These are phyloP conservation scores for Microcaecilia unicolor DNA, from an alignment of 2,797 vertebrate species.

Conservation along the genomic window DNA sequence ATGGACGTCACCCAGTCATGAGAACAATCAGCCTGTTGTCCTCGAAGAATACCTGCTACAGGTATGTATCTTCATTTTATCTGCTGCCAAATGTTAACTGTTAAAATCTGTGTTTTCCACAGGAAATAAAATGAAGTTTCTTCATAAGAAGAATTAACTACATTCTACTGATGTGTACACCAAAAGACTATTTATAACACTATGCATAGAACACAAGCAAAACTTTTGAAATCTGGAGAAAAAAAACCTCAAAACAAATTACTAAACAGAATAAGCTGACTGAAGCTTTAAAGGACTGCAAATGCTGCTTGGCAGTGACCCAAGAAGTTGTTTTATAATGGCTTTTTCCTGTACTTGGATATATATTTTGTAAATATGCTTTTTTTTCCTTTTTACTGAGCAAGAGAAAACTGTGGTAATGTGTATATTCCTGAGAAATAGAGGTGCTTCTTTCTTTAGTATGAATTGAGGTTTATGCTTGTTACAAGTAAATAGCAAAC, in stretches of 20 bases:
- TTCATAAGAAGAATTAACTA: constrained; percentile 92
- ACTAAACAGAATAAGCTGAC: not conserved
- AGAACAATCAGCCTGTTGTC: no score
- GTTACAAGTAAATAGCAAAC: constrained; percentile 57
- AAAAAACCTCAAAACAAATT: not conserved
- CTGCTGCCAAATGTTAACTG: no score
- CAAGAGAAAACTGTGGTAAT: constrained; percentile 62
- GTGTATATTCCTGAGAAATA: constrained; percentile 64
- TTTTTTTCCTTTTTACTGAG: constrained; percentile 60
- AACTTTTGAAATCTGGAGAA: not conserved
- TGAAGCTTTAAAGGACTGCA: not conserved
- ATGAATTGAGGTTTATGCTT: constrained; percentile 50
- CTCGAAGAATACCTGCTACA: no score
- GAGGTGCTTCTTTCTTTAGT: constrained; percentile 45
- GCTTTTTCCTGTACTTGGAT: constrained; percentile 10
- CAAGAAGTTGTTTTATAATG: not conserved
- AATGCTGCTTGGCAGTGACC: not conserved
- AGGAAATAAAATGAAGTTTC: constrained; percentile 98
- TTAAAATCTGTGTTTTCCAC: constrained; percentile 17
- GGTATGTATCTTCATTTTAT: no score
- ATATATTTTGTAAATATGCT: constrained; percentile 80
- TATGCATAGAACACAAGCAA: not conserved
- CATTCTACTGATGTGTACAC: constrained; percentile 11
- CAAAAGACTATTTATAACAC: constrained; percentile 9
- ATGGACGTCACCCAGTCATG: no score